These are phyloP conservation scores for Taxidea taxus DNA, from an alignment of 2,113 vertebrate species.

Conservation along the genomic window DNA sequence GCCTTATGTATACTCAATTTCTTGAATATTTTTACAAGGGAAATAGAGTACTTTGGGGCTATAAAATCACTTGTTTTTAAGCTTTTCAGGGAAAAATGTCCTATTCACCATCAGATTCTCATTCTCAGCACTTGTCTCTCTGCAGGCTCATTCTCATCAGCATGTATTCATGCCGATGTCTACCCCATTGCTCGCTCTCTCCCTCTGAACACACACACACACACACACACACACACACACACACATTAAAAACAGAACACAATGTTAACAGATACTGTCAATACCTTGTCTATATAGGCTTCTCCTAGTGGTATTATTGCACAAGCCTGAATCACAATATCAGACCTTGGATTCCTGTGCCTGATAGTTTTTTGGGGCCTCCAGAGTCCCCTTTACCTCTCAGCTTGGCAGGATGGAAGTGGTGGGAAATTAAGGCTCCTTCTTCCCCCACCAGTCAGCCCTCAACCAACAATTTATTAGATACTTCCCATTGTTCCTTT, in stretches of 20 bases:
- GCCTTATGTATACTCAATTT: neutral
- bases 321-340: neutral
- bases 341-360: neutral
- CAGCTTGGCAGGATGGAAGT: neutral
- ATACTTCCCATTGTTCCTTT: neutral
- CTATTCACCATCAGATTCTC: neutral
- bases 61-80: neutral
- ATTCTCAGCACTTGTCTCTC: neutral
- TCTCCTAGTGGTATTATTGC: neutral
- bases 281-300: neutral
- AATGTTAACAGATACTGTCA: neutral
- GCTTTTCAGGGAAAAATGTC: neutral
- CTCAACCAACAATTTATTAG: neutral
- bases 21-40: neutral
- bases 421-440: neutral
- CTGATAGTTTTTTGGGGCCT: neutral
- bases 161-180: neutral
- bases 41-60: neutral
- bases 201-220: neutral
- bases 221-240: neutral
- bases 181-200: neutral
- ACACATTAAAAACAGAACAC: neutral
- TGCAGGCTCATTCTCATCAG: neutral
- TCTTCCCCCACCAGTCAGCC: neutral
- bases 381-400: neutral